A percentile compares a stretch with the other conserved stretches of the same genome.
Conservation (phyloP, 2,888 invertebrate genomes). For the Caprella mutica region DNA sequence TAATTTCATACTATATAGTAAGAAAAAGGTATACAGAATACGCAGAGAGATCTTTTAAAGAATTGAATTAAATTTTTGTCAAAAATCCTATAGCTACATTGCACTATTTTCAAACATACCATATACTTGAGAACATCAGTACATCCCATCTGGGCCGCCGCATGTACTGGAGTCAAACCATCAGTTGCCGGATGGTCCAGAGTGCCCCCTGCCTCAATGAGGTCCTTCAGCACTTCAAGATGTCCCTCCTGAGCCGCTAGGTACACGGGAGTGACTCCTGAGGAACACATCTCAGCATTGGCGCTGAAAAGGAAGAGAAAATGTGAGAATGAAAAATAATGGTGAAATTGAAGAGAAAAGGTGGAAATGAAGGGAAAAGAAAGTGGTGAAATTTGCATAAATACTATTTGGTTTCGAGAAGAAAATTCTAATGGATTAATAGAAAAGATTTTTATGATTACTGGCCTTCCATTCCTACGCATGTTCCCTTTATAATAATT, state of each 20-base stretch:
- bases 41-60: too few species aligned
- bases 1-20: too few species aligned
- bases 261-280: slow-evolving; percentile 75
- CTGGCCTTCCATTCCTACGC: too few species aligned
- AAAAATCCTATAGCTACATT: too few species aligned
- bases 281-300: slow-evolving; percentile 79
- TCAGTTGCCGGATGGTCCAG: slow-evolving; percentile 72
- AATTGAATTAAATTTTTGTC: too few species aligned
- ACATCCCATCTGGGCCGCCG: slow-evolving; percentile 80
- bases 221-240: slow-evolving; percentile 68
- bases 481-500: too few species aligned
- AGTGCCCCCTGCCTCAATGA: slow-evolving; percentile 70
- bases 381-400: too few species aligned
- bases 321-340: neutral
- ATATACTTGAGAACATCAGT: slow-evolving; percentile 78
- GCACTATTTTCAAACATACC: too few species aligned
- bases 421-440: too few species aligned
- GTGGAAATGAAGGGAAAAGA: neutral
- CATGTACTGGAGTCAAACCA: slow-evolving; percentile 82
- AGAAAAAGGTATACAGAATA: too few species aligned
- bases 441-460: too few species aligned
- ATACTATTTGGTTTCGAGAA: too few species aligned
- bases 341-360: neutral
- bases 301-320: slow-evolving; percentile 50
- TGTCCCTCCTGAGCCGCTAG: slow-evolving; percentile 76